Percentiles rank a stretch among this genome's conserved stretches.
Evolutionary conservation across 2,113 vertebrate species (phyloP).

Genomic region (Gymnorhina tibicen): DNA sequence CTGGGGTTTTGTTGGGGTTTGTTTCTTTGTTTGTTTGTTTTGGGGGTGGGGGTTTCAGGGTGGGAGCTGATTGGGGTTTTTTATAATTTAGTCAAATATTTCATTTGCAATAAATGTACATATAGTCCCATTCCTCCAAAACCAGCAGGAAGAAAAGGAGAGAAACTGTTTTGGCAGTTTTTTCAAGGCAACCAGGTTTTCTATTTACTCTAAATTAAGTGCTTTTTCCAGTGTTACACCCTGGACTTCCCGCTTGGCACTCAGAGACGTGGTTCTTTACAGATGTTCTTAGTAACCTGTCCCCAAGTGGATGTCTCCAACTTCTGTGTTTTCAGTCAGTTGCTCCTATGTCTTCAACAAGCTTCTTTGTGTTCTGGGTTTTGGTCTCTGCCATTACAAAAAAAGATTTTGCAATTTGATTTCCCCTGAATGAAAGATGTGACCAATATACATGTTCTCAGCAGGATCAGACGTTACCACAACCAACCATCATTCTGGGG

Average conservation of each 20-base stretch:
- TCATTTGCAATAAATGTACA: not conserved
- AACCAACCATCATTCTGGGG: not conserved
- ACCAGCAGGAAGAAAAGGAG: not conserved
- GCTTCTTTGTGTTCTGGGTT: not conserved
- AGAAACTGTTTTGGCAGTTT: not conserved
- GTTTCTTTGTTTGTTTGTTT: not conserved
- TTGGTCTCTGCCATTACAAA: not conserved
- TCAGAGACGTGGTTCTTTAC: not conserved
- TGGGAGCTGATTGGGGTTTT: accelerated
- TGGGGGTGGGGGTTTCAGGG: not conserved
- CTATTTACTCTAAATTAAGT: not conserved
- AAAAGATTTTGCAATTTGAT: not conserved
- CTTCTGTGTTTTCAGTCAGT: not conserved
- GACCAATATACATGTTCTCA: not conserved
- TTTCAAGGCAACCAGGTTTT: not conserved
- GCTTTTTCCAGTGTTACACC: accelerated
- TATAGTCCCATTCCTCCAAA: not conserved
- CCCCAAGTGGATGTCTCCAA: not conserved
- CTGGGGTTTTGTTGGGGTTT: not conserved
- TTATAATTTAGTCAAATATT: not conserved
- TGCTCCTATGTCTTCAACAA: not conserved
- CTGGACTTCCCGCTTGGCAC: not conserved
- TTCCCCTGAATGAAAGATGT: not conserved
- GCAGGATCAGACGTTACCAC: not conserved
- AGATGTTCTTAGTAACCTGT: not conserved